Conservation (phyloP, 1,140 invertebrate species). For the Papilio dardanus region DNA sequence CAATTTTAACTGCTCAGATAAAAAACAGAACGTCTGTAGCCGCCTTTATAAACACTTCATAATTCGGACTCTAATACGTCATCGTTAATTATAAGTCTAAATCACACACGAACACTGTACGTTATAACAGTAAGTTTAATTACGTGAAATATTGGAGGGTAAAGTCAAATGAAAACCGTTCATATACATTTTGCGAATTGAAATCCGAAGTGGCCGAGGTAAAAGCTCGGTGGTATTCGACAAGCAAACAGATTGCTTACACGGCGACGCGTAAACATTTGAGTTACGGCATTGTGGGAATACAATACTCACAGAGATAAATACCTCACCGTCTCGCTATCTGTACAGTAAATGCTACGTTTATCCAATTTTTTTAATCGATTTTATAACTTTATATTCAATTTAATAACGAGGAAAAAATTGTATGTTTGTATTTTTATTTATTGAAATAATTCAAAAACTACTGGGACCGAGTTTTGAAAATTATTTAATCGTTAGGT, state of each 20-base stretch:
- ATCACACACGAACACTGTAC: conserved; percentile 5
- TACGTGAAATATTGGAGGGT: conserved; percentile 23
- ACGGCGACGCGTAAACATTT: conserved; percentile 19
- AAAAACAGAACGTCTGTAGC: too few relatives aligned
- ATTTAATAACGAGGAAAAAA: too few relatives aligned
- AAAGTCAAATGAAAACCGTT: conserved; percentile 10
- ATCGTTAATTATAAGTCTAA: conserved; percentile 20
- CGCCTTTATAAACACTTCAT: conserved; percentile 25
- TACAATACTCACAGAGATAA: not conserved
- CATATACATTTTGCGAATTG: conserved; percentile 1
- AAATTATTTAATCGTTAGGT: too few relatives aligned
- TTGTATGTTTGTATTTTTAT: too few relatives aligned
- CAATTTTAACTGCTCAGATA: too few relatives aligned
- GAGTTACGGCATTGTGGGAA: conserved; percentile 12
- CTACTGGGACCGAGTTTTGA: too few relatives aligned
- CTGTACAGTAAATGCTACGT: not conserved
- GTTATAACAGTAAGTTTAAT: conserved; percentile 27
- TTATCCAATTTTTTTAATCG: too few relatives aligned
- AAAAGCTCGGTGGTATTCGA: conserved; percentile 4
- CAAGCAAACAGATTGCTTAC: conserved; percentile 34
- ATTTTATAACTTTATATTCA: too few relatives aligned
- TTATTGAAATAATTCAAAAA: too few relatives aligned
- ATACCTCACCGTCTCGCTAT: not conserved
- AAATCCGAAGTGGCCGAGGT: conserved; percentile 19
- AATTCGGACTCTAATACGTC: not conserved